These are phyloP conservation scores for Strigops habroptila DNA, from an alignment of 2,113 vertebrate genomes.

Conservation along the genomic window DNA sequence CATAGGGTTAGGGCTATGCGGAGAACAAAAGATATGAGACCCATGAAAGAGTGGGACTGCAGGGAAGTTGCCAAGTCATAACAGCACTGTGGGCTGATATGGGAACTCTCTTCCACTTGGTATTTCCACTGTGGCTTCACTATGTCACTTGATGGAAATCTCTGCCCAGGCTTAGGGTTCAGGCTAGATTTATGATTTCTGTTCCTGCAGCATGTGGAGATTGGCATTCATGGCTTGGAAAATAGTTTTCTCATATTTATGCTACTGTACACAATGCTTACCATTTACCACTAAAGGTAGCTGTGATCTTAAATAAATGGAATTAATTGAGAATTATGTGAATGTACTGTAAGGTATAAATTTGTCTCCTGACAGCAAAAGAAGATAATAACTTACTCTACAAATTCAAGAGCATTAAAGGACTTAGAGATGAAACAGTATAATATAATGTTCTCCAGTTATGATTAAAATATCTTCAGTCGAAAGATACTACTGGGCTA, in stretches of 20 bases:
- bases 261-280: background rate
- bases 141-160: background rate
- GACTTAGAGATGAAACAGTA: background rate
- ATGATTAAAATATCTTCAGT: background rate
- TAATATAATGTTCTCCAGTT: background rate
- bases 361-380: background rate
- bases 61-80: background rate
- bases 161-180: background rate
- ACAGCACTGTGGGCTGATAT: background rate
- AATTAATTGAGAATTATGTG: background rate
- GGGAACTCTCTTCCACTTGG: background rate
- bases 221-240: background rate
- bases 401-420: background rate
- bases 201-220: background rate
- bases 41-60: background rate
- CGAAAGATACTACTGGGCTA: background rate
- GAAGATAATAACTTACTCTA: background rate
- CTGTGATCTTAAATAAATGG: background rate
- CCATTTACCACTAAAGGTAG: background rate
- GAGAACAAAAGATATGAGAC: background rate
- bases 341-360: background rate
- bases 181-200: background rate
- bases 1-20: background rate
- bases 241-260: background rate
- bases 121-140: background rate